These are phyloP conservation scores for Brotula barbata DNA, from an alignment of 2,797 vertebrate genomes.

Conservation along the genomic window DNA sequence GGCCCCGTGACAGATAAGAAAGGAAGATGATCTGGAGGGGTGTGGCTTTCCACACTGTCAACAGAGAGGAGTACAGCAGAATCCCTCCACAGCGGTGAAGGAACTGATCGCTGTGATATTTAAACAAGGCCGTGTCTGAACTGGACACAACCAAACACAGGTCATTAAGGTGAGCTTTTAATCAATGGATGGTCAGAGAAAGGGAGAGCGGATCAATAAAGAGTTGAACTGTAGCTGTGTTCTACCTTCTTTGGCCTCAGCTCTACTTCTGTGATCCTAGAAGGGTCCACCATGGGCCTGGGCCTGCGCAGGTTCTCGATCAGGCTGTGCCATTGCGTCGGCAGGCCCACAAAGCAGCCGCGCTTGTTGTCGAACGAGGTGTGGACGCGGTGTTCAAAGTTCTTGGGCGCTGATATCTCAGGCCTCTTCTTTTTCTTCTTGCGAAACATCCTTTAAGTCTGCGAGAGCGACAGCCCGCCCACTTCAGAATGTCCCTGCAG, in stretches of 20 bases:
- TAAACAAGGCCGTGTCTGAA: not conserved
- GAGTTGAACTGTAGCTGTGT: conserved; percentile 5
- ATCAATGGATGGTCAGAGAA: conserved; percentile 13
- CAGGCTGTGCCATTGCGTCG: conserved; percentile 97
- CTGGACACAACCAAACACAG: not conserved
- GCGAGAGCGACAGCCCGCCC: conserved; percentile 51
- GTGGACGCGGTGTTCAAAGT: conserved; percentile 98
- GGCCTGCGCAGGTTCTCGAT: conserved; percentile 93
- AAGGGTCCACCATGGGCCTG: conserved; percentile 96
- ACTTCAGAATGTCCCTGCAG: conserved; percentile 59
- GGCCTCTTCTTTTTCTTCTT: conserved; percentile 99
- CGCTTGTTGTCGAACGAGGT: conserved; percentile 94
- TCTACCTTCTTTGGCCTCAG: conserved; percentile 96
- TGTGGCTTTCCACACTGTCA: conserved; percentile 47
- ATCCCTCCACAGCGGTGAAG: conserved; percentile 33
- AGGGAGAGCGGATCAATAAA: conserved; percentile 36
- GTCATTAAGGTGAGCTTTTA: not conserved
- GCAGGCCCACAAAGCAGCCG: conserved; percentile 93
- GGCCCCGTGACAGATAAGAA: conserved; percentile 70
- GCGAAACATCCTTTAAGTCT: conserved; percentile 88
- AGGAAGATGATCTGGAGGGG: conserved; percentile 51
- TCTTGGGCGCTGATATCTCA: conserved; percentile 95
- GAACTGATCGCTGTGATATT: not conserved
- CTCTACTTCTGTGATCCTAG: conserved; percentile 93
- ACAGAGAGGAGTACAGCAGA: conserved; percentile 27